Evolutionary conservation across 2,797 vertebrate genomes (phyloP).

Genomic region (Hyperoplus immaculatus): DNA sequence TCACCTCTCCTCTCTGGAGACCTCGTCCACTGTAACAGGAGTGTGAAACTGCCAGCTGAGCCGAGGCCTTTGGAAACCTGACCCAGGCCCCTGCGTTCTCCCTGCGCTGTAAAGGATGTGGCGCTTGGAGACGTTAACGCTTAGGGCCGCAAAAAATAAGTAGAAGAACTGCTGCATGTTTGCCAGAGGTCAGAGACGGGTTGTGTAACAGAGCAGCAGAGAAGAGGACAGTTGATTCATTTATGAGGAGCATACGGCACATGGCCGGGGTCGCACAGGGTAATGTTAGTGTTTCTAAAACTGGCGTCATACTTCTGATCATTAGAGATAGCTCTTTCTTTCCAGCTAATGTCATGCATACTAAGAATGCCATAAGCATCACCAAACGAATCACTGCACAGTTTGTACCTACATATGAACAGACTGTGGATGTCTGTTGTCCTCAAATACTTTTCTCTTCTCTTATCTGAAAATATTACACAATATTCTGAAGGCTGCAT

Average conservation of each 20-base stretch:
- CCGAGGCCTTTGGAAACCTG: conserved; percentile 57
- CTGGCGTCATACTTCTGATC: not conserved
- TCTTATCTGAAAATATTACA: conserved; percentile 67
- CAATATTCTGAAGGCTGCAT: conserved; percentile 62
- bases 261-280: conserved; percentile 1
- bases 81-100: conserved; percentile 32
- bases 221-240: conserved; percentile 32
- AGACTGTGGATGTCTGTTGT: conserved; percentile 2
- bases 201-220: conserved; percentile 42
- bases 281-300: conserved; percentile 33
- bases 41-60: conserved; percentile 66
- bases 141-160: conserved; percentile 6
- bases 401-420: conserved; percentile 9
- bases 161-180: conserved; percentile 19
- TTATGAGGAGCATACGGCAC: conserved; percentile 23
- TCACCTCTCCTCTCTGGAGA: conserved; percentile 69
- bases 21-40: conserved; percentile 32
- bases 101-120: conserved; percentile 29
- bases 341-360: conserved; percentile 11
- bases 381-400: conserved; percentile 35
- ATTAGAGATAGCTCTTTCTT: conserved; percentile 3
- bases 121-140: conserved; percentile 11
- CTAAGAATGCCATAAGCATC: conserved; percentile 6
- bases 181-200: conserved; percentile 15
- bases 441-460: conserved; percentile 27